These are phyloP conservation scores for Drosophila vallismaia DNA, from an alignment of 2,888 invertebrate species.

Conservation along the genomic window DNA sequence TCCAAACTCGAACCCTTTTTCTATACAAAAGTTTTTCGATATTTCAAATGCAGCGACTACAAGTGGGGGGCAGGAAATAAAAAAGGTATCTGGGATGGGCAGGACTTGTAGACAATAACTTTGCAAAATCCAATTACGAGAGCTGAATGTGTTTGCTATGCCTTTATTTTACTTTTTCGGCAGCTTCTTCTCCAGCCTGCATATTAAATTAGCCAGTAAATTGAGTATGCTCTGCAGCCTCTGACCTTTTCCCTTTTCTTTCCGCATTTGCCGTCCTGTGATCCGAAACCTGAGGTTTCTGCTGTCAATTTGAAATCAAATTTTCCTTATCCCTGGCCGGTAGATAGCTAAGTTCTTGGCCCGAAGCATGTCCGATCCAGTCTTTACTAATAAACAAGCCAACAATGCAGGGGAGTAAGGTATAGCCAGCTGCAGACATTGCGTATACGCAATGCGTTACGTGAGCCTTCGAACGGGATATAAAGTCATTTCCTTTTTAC, in stretches of 20 bases:
- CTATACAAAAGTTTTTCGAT: slow-evolving; percentile 67
- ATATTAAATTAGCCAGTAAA: slow-evolving; percentile 77
- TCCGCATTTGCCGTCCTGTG: neutral
- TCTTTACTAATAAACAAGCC: slow-evolving; percentile 38
- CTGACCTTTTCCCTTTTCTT: slow-evolving; percentile 16
- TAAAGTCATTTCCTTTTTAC: slow-evolving; percentile 4
- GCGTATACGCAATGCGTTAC: slow-evolving; percentile 69
- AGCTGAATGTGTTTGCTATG: slow-evolving; percentile 33
- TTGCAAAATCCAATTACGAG: slow-evolving; percentile 68
- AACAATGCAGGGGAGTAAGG: slow-evolving; percentile 38
- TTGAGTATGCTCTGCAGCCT: slow-evolving; percentile 49
- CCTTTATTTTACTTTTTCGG: slow-evolving; percentile 42
- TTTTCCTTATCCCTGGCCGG: slow-evolving; percentile 59
- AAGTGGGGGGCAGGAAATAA: slow-evolving; percentile 11
- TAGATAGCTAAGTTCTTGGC: neutral
- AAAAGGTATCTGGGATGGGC: slow-evolving; percentile 1
- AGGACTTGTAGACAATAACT: slow-evolving; percentile 66
- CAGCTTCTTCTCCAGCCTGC: slow-evolving; percentile 58
- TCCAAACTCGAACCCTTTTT: slow-evolving; percentile 27
- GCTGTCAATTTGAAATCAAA: slow-evolving; percentile 70
- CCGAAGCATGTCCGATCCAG: slow-evolving; percentile 6
- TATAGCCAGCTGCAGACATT: slow-evolving; percentile 13
- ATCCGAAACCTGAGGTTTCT: slow-evolving; percentile 19
- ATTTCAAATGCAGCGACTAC: slow-evolving; percentile 61
- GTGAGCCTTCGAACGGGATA: slow-evolving; percentile 44